Evolutionary conservation across 1,140 invertebrate genomes (phyloP).

Genomic region (Drosophila chauvacae): DNA sequence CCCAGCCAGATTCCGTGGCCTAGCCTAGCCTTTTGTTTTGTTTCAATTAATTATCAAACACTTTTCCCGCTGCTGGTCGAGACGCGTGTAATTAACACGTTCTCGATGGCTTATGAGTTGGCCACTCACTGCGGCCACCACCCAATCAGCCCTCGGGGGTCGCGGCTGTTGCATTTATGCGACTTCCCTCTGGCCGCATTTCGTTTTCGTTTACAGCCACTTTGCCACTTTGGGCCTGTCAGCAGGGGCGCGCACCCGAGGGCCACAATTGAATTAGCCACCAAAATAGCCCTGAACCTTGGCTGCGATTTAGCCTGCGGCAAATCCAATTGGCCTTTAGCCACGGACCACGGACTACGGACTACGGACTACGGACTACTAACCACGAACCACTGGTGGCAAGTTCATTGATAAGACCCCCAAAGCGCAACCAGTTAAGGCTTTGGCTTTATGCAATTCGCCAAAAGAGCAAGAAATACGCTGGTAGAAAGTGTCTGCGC

Average conservation of each 20-base stretch:
- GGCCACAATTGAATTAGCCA: slow-evolving; percentile 66
- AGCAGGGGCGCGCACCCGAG: slow-evolving; percentile 41
- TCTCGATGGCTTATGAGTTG: slow-evolving; percentile 68
- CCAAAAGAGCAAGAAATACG: slow-evolving; percentile 26
- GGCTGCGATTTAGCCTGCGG: slow-evolving; percentile 48
- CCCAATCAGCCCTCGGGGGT: slow-evolving; percentile 2
- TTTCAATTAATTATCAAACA: slow-evolving; percentile 64
- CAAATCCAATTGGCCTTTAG: slow-evolving; percentile 41
- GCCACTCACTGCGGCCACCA: slow-evolving; percentile 1
- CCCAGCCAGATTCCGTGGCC: slow-evolving; percentile 14
- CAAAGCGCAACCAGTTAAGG: slow-evolving; percentile 48
- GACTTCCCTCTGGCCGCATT: slow-evolving; percentile 76
- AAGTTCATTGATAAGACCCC: slow-evolving; percentile 76
- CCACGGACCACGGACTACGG: background rate
- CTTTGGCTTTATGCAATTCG: slow-evolving; percentile 73
- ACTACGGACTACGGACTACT: slow-evolving; percentile 18
- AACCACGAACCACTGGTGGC: slow-evolving; percentile 33
- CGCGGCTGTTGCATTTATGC: slow-evolving; percentile 62
- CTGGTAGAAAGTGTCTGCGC: slow-evolving; percentile 67
- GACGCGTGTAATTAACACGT: slow-evolving; percentile 73
- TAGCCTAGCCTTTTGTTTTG: slow-evolving; percentile 31
- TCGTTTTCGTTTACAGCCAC: slow-evolving; percentile 24
- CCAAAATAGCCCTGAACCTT: slow-evolving; percentile 74
- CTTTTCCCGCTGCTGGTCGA: slow-evolving; percentile 23
- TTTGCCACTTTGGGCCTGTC: slow-evolving; percentile 50